A percentile compares a stretch with the other conserved stretches of the same genome.
Evolutionary conservation across 2,113 vertebrate genomes (phyloP).

Genomic region (Orycteropus afer): DNA sequence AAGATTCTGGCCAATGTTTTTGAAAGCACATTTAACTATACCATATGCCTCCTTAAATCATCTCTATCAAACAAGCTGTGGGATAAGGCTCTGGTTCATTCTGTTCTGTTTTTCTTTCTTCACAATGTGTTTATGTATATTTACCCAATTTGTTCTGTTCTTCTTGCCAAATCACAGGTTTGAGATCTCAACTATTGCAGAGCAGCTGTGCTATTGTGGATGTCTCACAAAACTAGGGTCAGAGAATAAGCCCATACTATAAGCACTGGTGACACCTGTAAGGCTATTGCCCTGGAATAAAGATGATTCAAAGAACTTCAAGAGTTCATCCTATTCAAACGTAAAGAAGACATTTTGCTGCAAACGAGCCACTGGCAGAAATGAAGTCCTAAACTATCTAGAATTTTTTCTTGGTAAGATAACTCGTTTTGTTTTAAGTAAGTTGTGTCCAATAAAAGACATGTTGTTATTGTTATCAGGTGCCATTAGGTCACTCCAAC

Average conservation of each 20-base stretch:
- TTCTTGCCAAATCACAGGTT: constrained; percentile 87
- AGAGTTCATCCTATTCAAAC: background rate
- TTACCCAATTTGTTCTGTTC: constrained; percentile 86
- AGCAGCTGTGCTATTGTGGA: constrained; percentile 86
- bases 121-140: constrained; percentile 86
- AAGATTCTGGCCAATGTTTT: constrained; percentile 87
- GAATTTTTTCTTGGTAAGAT: background rate
- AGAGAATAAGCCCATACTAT: constrained; percentile 46
- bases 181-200: constrained; percentile 83
- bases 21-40: constrained; percentile 88
- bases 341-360: background rate
- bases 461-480: too few species aligned
- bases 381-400: constrained; percentile 3
- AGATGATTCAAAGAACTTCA: background rate
- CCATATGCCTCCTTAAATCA: constrained; percentile 89
- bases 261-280: constrained; percentile 11
- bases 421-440: constrained; percentile 30
- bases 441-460: background rate
- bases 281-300: background rate
- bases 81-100: constrained; percentile 85
- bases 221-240: constrained; percentile 78
- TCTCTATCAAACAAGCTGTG: constrained; percentile 87
- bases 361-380: constrained; percentile 49
- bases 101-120: constrained; percentile 86
- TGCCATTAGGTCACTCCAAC: too few species aligned